These are phyloP conservation scores for Saccopteryx bilineata DNA, from an alignment of 2,113 vertebrate species.

Conservation along the genomic window DNA sequence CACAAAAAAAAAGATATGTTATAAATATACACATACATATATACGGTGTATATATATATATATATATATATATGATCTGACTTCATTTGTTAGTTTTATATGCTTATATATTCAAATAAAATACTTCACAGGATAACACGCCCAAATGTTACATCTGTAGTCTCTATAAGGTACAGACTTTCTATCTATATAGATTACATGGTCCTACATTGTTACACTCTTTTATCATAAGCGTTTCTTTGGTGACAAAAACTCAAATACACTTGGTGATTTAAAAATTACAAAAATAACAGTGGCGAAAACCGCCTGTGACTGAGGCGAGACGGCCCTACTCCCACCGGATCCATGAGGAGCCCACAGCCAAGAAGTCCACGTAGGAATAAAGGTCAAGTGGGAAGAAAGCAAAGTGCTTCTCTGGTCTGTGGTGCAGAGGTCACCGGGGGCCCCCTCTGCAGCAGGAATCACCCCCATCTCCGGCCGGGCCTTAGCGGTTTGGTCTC, in stretches of 20 bases:
- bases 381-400: not conserved
- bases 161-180: not conserved
- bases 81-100: not conserved
- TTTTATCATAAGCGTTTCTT: not conserved
- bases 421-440: not conserved
- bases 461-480: not conserved
- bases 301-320: not conserved
- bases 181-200: not conserved
- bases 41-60: too few relatives aligned
- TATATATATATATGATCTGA: not conserved
- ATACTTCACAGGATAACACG: not conserved
- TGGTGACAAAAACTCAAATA: not conserved
- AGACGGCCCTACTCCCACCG: not conserved
- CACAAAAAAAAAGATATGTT: not conserved
- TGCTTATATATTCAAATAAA: not conserved
- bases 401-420: not conserved
- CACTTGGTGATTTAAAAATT: conserved; percentile 31
- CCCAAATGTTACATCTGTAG: not conserved
- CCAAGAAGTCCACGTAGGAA: not conserved
- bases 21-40: not conserved
- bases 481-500: not conserved
- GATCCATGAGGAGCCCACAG: not conserved
- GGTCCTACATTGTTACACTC: not conserved
- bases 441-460: not conserved
- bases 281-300: not conserved